These are phyloP conservation scores for Caenorhabditis parvicauda DNA, from an alignment of 2,888 invertebrate genomes.

Conservation along the genomic window DNA sequence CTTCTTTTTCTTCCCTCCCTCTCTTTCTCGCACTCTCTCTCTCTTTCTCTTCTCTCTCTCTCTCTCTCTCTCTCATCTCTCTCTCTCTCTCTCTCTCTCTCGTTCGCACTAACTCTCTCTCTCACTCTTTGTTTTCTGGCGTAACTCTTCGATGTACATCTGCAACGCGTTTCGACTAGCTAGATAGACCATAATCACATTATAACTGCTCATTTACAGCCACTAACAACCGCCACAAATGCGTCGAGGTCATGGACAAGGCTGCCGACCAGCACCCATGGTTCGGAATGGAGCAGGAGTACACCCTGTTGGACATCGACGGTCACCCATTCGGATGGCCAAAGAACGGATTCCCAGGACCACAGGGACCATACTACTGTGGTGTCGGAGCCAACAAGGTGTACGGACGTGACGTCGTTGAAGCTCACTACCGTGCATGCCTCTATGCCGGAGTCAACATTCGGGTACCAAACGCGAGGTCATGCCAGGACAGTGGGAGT, in stretches of 20 bases:
- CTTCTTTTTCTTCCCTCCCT: no score
- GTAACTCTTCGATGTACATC: no score
- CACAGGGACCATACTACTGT: constrained; percentile 86
- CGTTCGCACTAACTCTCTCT: no score
- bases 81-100: no score
- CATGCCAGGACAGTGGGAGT: constrained; percentile 53
- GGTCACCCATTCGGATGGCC: constrained; percentile 63
- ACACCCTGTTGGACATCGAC: constrained; percentile 66
- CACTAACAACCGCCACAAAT: constrained; percentile 66
- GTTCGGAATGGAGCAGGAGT: constrained; percentile 70
- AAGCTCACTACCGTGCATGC: constrained; percentile 91
- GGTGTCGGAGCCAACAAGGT: constrained; percentile 79
- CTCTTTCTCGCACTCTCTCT: no score
- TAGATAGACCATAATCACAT: no score
- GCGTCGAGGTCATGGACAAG: constrained; percentile 65
- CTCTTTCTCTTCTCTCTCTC: no score
- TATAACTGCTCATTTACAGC: constrained; percentile 39
- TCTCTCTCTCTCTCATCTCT: no score
- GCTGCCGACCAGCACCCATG: constrained; percentile 65
- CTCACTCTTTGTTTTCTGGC: no score
- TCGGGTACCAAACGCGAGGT: constrained; percentile 89
- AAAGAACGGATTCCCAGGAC: constrained; percentile 63
- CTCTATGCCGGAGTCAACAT: constrained; percentile 90
- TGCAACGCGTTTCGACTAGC: no score
- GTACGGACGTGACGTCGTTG: constrained; percentile 90